Conservation (phyloP, 2,113 vertebrate genomes). For the Polypterus bichir region DNA sequence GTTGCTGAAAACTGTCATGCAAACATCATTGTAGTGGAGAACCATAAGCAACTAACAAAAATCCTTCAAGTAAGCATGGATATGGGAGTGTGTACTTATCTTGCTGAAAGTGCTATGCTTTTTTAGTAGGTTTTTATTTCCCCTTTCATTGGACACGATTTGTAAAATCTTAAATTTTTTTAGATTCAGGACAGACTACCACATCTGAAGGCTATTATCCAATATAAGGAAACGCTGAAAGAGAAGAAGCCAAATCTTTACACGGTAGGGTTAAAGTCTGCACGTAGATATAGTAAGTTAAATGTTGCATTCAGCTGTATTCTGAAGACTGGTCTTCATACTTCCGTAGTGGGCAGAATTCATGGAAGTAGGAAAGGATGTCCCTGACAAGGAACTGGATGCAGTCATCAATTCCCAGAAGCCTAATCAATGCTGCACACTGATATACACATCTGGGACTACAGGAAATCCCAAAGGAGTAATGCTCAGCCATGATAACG, state of each 20-base stretch:
- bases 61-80: slow-evolving; percentile 65
- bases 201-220: slow-evolving; percentile 75
- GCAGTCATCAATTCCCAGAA: slow-evolving; percentile 59
- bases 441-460: slow-evolving; percentile 90
- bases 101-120: neutral
- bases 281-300: neutral
- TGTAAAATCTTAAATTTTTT: slow-evolving; percentile 1
- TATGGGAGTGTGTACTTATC: too few species aligned
- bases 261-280: slow-evolving; percentile 43
- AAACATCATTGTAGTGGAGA: slow-evolving; percentile 74
- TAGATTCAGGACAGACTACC: slow-evolving; percentile 60
- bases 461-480: slow-evolving; percentile 76
- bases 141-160: neutral
- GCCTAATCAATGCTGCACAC: slow-evolving; percentile 75
- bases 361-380: slow-evolving; percentile 53
- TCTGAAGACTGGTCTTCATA: neutral
- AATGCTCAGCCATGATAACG: slow-evolving; percentile 93
- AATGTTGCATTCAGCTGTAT: neutral
- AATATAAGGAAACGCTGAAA: slow-evolving; percentile 59
- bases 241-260: slow-evolving; percentile 64
- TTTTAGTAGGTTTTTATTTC: neutral
- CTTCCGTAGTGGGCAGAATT: slow-evolving; percentile 70
- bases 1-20: slow-evolving; percentile 65
- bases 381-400: slow-evolving; percentile 49
- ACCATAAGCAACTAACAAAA: slow-evolving; percentile 76